These are phyloP conservation scores for Dendrocincla tyrannina DNA, from an alignment of 2,797 vertebrate genomes.

Conservation along the genomic window DNA sequence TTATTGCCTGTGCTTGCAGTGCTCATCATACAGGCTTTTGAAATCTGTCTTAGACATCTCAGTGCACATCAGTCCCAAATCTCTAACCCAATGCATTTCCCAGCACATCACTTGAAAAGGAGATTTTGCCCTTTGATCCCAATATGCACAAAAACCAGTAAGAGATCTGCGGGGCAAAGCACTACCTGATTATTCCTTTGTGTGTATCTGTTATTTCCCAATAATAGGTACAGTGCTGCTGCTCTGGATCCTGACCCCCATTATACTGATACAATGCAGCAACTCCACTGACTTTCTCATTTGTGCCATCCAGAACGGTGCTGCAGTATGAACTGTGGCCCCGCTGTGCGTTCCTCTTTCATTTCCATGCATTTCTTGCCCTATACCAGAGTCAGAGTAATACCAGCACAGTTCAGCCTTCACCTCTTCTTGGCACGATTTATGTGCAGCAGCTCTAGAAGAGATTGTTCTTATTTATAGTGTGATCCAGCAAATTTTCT, in stretches of 20 bases:
- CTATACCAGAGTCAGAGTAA: not conserved
- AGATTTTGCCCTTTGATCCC: not conserved
- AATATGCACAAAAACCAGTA: not conserved
- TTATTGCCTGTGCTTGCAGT: not conserved
- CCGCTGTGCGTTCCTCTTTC: not conserved
- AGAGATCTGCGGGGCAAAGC: not conserved
- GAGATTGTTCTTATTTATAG: slow-evolving; percentile 24
- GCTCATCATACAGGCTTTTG: not conserved
- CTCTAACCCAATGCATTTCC: not conserved
- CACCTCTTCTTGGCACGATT: slow-evolving; percentile 3
- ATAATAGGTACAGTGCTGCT: not conserved
- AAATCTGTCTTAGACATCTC: not conserved
- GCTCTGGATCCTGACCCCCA: not conserved
- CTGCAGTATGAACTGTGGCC: rapidly evolving
- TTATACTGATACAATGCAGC: not conserved
- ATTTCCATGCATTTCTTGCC: not conserved
- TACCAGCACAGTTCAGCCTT: not conserved
- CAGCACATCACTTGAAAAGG: not conserved
- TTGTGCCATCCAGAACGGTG: not conserved
- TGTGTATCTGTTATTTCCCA: not conserved
- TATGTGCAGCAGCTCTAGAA: not conserved
- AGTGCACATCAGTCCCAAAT: not conserved
- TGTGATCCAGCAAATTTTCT: not conserved
- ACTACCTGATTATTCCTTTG: not conserved
- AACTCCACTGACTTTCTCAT: not conserved